Conservation (phyloP, 2,888 invertebrate genomes). For the Catocala nupta region DNA sequence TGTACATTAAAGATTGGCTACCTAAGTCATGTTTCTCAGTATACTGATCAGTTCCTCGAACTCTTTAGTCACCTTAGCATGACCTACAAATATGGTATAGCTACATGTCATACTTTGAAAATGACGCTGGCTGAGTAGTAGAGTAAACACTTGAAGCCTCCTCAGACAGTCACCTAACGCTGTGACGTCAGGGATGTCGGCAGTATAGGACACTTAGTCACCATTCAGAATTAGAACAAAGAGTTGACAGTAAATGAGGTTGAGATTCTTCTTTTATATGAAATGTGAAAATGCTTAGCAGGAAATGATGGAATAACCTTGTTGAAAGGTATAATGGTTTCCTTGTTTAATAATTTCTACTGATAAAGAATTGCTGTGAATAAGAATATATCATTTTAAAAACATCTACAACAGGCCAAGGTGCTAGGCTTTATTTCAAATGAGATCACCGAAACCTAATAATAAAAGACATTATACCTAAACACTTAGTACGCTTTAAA, state of each 20-base stretch:
- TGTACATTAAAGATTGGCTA: too few species aligned
- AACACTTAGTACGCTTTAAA: conserved; percentile 9
- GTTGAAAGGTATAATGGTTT: too few species aligned
- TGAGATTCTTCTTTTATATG: neutral
- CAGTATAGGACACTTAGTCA: conserved; percentile 19
- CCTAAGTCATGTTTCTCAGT: too few species aligned
- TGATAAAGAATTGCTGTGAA: too few species aligned
- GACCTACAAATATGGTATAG: neutral
- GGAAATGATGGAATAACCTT: too few species aligned
- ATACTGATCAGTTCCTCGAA: too few species aligned
- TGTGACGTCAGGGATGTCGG: conserved; percentile 7
- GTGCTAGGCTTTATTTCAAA: neutral
- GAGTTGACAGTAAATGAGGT: conserved; percentile 17
- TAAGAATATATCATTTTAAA: neutral
- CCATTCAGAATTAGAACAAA: conserved; percentile 32
- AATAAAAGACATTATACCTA: conserved; percentile 2
- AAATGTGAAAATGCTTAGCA: too few species aligned
- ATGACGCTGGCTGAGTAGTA: neutral
- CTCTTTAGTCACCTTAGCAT: too few species aligned
- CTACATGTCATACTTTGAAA: neutral
- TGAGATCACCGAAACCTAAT: neutral
- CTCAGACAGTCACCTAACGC: conserved; percentile 3
- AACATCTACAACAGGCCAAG: neutral
- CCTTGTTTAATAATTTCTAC: too few species aligned
- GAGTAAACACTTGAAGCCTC: conserved; percentile 1